phyloP scores from a whole-genome alignment of 2,888 invertebrate species.

The Hydriomena furcata region DNA sequence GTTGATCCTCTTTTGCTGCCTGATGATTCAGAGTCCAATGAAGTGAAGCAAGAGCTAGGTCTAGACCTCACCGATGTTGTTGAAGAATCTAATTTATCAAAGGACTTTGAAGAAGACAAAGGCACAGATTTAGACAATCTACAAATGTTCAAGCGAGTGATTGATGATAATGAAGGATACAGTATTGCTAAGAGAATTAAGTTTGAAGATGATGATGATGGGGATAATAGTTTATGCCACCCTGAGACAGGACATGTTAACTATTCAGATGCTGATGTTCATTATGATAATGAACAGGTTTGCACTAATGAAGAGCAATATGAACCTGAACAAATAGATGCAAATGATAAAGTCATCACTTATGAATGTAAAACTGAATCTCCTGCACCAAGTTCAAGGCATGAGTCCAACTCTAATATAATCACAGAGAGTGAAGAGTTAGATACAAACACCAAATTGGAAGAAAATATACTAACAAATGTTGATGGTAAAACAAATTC shows the following conservation, averaged over 20 bases:
- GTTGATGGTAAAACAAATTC: constrained; percentile 38
- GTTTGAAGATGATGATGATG: constrained; percentile 63
- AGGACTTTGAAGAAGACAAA: constrained; percentile 65
- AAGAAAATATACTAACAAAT: constrained; percentile 15
- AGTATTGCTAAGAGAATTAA: constrained; percentile 64
- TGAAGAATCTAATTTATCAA: constrained; percentile 63
- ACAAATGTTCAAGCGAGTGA: constrained; percentile 65
- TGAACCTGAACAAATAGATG: constrained; percentile 54
- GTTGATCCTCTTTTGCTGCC: constrained; percentile 74
- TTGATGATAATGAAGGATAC: constrained; percentile 61
- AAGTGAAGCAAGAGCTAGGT: constrained; percentile 66
- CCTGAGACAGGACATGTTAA: constrained; percentile 47
- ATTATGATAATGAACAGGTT: constrained; percentile 58
- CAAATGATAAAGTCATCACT: constrained; percentile 64
- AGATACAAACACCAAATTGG: constrained; percentile 36
- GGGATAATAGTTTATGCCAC: constrained; percentile 46
- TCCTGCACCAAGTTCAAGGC: constrained; percentile 65
- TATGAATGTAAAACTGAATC: constrained; percentile 75
- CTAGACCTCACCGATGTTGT: constrained; percentile 70
- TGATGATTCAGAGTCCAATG: constrained; percentile 63
- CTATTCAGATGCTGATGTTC: constrained; percentile 60
- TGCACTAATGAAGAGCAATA: constrained; percentile 62
- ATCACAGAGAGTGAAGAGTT: constrained; percentile 43
- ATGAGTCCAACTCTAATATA: constrained; percentile 62
- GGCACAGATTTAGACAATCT: constrained; percentile 54